Evolutionary conservation across 2,888 invertebrate species (phyloP), one percentile per base, ranked within the genome.

Genomic region (Chymomyza procnemis): DNA sequence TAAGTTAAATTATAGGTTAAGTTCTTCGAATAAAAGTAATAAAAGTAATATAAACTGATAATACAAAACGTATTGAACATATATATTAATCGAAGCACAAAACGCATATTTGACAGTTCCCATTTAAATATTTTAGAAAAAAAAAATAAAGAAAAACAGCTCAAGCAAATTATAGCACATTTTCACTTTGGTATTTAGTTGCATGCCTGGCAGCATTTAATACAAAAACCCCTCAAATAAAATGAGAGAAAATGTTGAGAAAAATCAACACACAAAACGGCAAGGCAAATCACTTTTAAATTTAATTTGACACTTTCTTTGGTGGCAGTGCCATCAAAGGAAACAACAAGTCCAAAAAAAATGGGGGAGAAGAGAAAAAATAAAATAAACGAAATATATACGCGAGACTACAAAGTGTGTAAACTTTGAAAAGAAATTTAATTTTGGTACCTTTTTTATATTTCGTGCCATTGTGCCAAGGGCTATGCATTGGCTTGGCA

Each of bases 241-340:
- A 41, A 41, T 3, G 34, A 41, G 34, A 41, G 34, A 41, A 41
- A 41, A 26, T 26, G 34, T 41, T 41, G 34, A 41, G 12, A 9
- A 12, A 50, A 50, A 19, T 50, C 50, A 50, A 60, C 26, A 60
- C 48, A 60, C 60, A 59, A 55, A 26, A 46, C 16, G 47, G 64
- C 21, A 74, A 73, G 71, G 73, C 84, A 85, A 82, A 85, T 85
- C 84, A 83, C 81, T 85, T 85, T 83, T 72, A 83, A 83, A 83
- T 83, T 83, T 79, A 83, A 83, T 83, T 83, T 83, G 82, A 85
- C 82, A 83, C 82, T 85, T 83, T 79, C 73, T 72, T 77, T 71
- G 67, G 65, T 66, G 19, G 68, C 69, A 57, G 52, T 50, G 58
- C 30, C 85, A 76, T 78, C 83, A 81, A 82, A 82, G 76, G 71